These are phyloP conservation scores for Mythimna lalbum DNA, from an alignment of 2,888 invertebrate genomes.

Conservation along the genomic window DNA sequence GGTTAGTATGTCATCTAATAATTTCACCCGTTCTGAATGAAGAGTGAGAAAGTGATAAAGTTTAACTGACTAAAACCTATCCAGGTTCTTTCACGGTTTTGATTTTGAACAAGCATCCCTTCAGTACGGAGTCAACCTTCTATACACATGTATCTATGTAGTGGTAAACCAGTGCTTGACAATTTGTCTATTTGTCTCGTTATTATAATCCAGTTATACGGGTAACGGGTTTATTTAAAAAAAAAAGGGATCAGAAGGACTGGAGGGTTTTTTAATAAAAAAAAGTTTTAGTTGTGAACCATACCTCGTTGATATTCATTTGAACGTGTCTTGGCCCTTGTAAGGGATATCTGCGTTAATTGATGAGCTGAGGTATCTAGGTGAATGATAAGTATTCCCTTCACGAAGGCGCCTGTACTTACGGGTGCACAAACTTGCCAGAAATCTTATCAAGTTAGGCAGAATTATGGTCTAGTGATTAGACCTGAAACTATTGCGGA, in stretches of 20 bases:
- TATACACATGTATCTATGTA: neutral
- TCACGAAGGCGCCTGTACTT: neutral
- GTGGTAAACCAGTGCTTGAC: slow-evolving; percentile 24
- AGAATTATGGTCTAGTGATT: too few relatives aligned
- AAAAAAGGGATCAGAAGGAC: slow-evolving; percentile 36
- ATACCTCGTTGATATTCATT: slow-evolving; percentile 39
- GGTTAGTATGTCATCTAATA: too few relatives aligned
- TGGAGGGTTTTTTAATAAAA: slow-evolving; percentile 19
- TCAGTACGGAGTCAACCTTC: neutral
- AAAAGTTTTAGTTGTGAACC: slow-evolving; percentile 9
- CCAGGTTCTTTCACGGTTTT: too few relatives aligned
- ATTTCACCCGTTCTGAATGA: too few relatives aligned
- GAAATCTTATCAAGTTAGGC: neutral
- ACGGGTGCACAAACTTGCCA: neutral
- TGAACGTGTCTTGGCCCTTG: neutral
- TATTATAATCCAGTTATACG: slow-evolving; percentile 61
- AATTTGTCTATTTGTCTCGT: slow-evolving; percentile 59
- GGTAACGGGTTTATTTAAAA: slow-evolving; percentile 37
- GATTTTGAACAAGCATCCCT: too few relatives aligned
- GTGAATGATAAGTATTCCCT: neutral
- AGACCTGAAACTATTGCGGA: too few relatives aligned
- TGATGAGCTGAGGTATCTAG: neutral
- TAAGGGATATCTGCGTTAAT: neutral
- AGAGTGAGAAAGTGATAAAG: too few relatives aligned
- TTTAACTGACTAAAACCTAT: too few relatives aligned